A percentile compares a stretch with the other conserved stretches of the same genome.
Evolutionary conservation across 1,140 invertebrate genomes (phyloP).

Genomic region (Stenopsyche tienmushanensis): DNA sequence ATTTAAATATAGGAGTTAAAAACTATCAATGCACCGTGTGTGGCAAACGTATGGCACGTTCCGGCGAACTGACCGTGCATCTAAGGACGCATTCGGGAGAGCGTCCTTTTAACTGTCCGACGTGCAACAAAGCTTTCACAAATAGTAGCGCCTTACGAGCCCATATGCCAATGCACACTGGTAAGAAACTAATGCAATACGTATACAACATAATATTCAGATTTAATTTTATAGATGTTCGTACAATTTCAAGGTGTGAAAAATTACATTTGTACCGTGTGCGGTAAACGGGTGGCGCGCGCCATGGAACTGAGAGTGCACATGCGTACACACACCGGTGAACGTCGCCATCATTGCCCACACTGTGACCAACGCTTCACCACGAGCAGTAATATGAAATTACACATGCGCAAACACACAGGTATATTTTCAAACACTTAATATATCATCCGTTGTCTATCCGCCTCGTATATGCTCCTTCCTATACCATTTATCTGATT

Average conservation of each 20-base stretch:
- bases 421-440: too few relatives aligned
- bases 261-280: slow-evolving; percentile 34
- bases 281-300: slow-evolving; percentile 28
- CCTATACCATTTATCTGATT: too few relatives aligned
- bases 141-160: slow-evolving; percentile 21
- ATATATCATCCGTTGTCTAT: too few relatives aligned
- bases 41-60: slow-evolving; percentile 32
- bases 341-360: slow-evolving; percentile 47
- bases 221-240: too few relatives aligned
- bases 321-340: slow-evolving; percentile 49
- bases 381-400: slow-evolving; percentile 48
- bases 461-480: too few relatives aligned
- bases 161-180: slow-evolving; percentile 29
- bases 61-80: slow-evolving; percentile 35
- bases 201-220: neutral
- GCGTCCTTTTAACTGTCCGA: slow-evolving; percentile 38
- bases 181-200: slow-evolving; percentile 15
- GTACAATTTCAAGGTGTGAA: slow-evolving; percentile 26
- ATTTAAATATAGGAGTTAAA: slow-evolving; percentile 25
- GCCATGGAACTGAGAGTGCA: slow-evolving; percentile 39
- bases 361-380: slow-evolving; percentile 47
- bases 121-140: slow-evolving; percentile 44
- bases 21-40: slow-evolving; percentile 32
- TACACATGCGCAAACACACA: slow-evolving; percentile 43
- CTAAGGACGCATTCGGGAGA: slow-evolving; percentile 56